Evolutionary conservation across 2,113 vertebrate genomes (phyloP).

Genomic region (Microcebus murinus): DNA sequence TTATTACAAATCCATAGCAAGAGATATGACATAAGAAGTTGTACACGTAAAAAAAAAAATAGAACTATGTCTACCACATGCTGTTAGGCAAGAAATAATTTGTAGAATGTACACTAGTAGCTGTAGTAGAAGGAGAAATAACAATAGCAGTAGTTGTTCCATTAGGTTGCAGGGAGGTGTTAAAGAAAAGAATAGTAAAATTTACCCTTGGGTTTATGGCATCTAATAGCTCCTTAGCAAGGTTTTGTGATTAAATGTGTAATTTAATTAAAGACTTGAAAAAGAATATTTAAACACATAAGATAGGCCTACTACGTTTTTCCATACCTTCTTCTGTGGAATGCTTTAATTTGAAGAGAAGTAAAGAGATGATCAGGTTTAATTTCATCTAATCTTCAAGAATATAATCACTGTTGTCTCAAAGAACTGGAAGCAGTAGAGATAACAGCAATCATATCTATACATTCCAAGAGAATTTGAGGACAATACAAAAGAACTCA

Average conservation of each 20-base stretch:
- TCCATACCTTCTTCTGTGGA: neutral
- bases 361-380: neutral
- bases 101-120: neutral
- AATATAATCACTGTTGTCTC: neutral
- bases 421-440: neutral
- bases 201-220: neutral
- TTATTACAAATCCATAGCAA: neutral
- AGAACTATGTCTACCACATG: neutral
- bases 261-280: neutral
- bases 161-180: neutral
- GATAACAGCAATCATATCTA: neutral
- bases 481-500: neutral
- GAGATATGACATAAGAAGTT: neutral
- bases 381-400: neutral
- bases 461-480: neutral
- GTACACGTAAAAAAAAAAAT: neutral
- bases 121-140: neutral
- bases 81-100: neutral
- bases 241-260: neutral
- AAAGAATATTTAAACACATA: neutral
- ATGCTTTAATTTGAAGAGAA: neutral
- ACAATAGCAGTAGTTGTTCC: neutral
- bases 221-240: neutral
- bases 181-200: neutral
- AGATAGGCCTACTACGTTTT: neutral